Evolutionary conservation across 2,113 vertebrate genomes (phyloP).

Genomic region (Cottus gobio): DNA sequence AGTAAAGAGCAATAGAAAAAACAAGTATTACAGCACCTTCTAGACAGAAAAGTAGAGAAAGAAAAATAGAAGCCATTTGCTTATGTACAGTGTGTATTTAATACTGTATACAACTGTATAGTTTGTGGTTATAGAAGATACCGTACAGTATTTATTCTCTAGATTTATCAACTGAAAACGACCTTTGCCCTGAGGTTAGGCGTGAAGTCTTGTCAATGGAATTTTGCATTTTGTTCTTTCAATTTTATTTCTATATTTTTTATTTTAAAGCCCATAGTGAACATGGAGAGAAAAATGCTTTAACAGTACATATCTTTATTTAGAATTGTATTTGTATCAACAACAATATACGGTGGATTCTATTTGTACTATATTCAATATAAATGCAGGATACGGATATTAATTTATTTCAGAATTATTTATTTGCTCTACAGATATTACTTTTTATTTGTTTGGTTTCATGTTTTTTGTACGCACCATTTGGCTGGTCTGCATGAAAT

Average conservation of each 20-base stretch:
- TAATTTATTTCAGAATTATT: slow-evolving; percentile 73
- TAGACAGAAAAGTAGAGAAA: background rate
- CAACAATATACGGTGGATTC: slow-evolving; percentile 42
- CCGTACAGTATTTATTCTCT: slow-evolving; percentile 36
- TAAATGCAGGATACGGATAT: slow-evolving; percentile 45
- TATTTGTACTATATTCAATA: slow-evolving; percentile 47
- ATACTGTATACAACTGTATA: background rate
- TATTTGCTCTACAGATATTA: slow-evolving; percentile 61
- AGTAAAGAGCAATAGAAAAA: slow-evolving; percentile 42
- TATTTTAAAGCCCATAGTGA: slow-evolving; percentile 29
- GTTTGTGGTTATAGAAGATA: slow-evolving; percentile 14
- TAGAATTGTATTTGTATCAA: slow-evolving; percentile 24
- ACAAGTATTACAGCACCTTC: slow-evolving; percentile 45
- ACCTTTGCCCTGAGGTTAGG: background rate
- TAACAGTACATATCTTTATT: slow-evolving; percentile 8
- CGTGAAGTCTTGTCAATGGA: slow-evolving; percentile 26
- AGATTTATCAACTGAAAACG: background rate
- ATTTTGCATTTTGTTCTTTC: slow-evolving; percentile 4
- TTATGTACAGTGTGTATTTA: slow-evolving; percentile 17
- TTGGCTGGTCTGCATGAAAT: slow-evolving; percentile 76
- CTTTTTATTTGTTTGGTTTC: slow-evolving; percentile 13
- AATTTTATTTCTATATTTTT: slow-evolving; percentile 34
- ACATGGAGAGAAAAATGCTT: slow-evolving; percentile 12
- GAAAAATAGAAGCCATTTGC: slow-evolving; percentile 22
- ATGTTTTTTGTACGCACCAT: slow-evolving; percentile 39